Percentiles rank a stretch among this genome's conserved stretches.
Conservation (phyloP, 2,888 invertebrate genomes). For the Philaethria dido region DNA sequence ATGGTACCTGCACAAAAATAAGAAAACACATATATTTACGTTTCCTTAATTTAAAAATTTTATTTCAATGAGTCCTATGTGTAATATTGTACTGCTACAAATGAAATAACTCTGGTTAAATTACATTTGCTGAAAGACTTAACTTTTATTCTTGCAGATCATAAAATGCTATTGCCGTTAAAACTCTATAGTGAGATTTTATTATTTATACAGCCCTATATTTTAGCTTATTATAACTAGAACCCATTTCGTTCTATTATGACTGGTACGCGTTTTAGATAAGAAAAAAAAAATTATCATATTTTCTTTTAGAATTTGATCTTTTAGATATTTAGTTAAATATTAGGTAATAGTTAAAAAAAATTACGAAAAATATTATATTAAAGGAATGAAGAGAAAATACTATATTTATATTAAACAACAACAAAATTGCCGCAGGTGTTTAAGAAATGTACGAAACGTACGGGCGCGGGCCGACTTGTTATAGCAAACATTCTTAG, state of each 20-base stretch:
- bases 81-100: not conserved
- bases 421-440: not conserved
- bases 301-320: not conserved
- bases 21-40: too few species aligned
- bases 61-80: not conserved
- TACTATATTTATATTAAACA: not conserved
- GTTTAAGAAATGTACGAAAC: not conserved
- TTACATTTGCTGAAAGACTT: not conserved
- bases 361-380: not conserved
- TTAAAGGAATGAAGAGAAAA: not conserved
- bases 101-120: not conserved
- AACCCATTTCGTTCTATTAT: not conserved
- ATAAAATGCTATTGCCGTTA: not conserved
- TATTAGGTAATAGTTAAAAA: not conserved
- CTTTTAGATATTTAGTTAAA: not conserved
- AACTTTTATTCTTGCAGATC: not conserved
- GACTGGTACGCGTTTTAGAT: not conserved
- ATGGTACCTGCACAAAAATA: not conserved
- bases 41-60: not conserved
- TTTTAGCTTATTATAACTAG: not conserved
- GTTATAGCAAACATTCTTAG: slow-evolving; percentile 1
- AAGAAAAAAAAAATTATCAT: not conserved
- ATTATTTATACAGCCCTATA: not conserved
- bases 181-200: not conserved
- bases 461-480: not conserved